Percentiles rank a stretch among this genome's conserved stretches.
These are phyloP conservation scores for Ditylenchus weischeri DNA, from an alignment of 2,888 invertebrate species.

Conservation along the genomic window DNA sequence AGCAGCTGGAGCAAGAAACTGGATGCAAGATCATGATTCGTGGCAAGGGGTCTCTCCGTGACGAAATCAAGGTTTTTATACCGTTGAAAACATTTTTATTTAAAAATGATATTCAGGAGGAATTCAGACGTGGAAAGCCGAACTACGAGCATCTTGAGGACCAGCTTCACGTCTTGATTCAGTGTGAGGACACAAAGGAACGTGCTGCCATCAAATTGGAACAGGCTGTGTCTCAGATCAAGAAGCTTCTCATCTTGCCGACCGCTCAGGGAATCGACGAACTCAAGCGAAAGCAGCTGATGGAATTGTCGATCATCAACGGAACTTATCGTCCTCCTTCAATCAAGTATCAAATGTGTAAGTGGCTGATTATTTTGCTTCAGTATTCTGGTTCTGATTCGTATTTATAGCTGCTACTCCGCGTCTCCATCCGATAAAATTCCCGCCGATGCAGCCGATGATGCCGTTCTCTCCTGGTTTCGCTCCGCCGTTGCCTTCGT, in stretches of 20 bases:
- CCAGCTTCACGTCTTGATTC: slow-evolving; percentile 90
- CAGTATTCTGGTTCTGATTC: no score
- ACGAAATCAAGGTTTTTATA: slow-evolving; percentile 30
- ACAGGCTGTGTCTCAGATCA: slow-evolving; percentile 94
- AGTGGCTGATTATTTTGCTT: no score
- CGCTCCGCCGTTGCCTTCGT: no score
- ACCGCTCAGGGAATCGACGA: slow-evolving; percentile 94
- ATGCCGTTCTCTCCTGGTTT: no score
- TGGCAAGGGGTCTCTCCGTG: slow-evolving; percentile 53
- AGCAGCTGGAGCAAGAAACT: slow-evolving; percentile 98
- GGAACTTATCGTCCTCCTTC: slow-evolving; percentile 79
- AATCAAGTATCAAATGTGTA: no score
- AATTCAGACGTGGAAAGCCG: slow-evolving; percentile 28
- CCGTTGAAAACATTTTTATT: neutral
- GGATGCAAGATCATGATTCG: slow-evolving; percentile 99
- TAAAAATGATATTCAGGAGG: slow-evolving; percentile 15
- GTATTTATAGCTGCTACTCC: no score
- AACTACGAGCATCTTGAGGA: slow-evolving; percentile 64
- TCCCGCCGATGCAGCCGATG: no score
- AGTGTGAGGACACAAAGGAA: slow-evolving; percentile 94
- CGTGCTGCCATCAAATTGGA: slow-evolving; percentile 88
- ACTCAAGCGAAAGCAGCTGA: slow-evolving; percentile 95
- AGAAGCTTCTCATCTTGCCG: slow-evolving; percentile 92
- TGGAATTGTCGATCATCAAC: slow-evolving; percentile 99
- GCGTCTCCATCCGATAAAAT: no score